phyloP scores from a whole-genome alignment of 30 jellyfish, hydroid and myxozoan species.

The Cassiopea andromeda region DNA sequence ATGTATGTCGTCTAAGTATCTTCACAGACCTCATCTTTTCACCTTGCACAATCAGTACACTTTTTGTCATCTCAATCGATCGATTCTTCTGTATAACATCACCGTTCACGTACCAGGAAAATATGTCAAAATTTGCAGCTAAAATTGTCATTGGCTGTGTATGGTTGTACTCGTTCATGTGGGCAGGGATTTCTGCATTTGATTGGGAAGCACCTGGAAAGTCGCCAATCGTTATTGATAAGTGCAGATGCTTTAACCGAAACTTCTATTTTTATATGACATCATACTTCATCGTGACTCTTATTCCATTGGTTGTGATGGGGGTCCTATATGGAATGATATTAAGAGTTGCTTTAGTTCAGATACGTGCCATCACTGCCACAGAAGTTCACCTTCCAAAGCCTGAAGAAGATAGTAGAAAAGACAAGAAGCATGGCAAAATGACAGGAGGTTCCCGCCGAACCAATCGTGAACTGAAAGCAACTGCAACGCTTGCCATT shows the following conservation, averaged over 20 bases:
- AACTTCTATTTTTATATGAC: slow-evolving; percentile 73
- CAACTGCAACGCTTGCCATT: slow-evolving; percentile 91
- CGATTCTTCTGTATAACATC: slow-evolving; percentile 80
- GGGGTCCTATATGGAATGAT: slow-evolving; percentile 69
- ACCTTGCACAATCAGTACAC: slow-evolving; percentile 83
- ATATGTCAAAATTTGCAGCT: slow-evolving; percentile 49
- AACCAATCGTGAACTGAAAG: slow-evolving; percentile 84
- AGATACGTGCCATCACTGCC: slow-evolving; percentile 83
- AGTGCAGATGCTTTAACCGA: slow-evolving; percentile 52
- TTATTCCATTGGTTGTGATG: slow-evolving; percentile 80
- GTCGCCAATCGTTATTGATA: background rate
- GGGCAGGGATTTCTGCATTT: slow-evolving; percentile 75
- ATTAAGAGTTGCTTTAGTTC: slow-evolving; percentile 79
- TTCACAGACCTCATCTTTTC: slow-evolving; percentile 67
- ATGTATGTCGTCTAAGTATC: slow-evolving; percentile 56
- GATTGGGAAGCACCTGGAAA: slow-evolving; percentile 63
- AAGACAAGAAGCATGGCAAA: slow-evolving; percentile 44
- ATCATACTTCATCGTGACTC: slow-evolving; percentile 69
- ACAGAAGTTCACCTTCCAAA: slow-evolving; percentile 67
- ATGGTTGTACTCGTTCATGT: slow-evolving; percentile 74
- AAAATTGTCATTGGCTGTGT: slow-evolving; percentile 39
- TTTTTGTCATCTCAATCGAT: slow-evolving; percentile 90
- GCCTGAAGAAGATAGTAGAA: slow-evolving; percentile 26
- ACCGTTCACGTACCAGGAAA: slow-evolving; percentile 76
- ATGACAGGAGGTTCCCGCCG: slow-evolving; percentile 57